A percentile compares a stretch with the other conserved stretches of the same genome.
Evolutionary conservation across 2,888 invertebrate genomes (phyloP).

Genomic region (Mimas tiliae): DNA sequence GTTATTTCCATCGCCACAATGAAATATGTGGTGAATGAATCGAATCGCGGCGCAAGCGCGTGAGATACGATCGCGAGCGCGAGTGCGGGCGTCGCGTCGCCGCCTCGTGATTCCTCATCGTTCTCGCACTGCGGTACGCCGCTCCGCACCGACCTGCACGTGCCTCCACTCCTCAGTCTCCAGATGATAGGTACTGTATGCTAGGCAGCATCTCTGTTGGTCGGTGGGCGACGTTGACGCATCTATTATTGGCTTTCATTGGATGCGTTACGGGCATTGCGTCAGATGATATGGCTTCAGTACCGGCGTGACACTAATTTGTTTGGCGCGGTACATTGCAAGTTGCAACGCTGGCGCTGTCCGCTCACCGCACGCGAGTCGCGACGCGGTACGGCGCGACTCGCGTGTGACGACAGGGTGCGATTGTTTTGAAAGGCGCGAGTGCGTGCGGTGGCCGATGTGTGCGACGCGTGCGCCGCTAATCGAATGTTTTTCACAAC

Average conservation of each 20-base stretch:
- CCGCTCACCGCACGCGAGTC: too few relatives aligned
- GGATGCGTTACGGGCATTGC: slow-evolving; percentile 24
- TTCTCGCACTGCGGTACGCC: too few relatives aligned
- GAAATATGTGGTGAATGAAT: slow-evolving; percentile 19
- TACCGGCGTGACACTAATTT: slow-evolving; percentile 13
- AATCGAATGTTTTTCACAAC: slow-evolving; percentile 50
- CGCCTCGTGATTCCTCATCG: neutral
- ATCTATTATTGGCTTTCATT: slow-evolving; percentile 35
- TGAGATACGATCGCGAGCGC: neutral
- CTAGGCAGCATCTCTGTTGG: neutral
- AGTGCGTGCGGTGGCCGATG: neutral
- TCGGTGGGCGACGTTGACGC: neutral
- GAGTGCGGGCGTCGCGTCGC: neutral
- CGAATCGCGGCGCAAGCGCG: slow-evolving; percentile 29
- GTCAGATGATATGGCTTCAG: slow-evolving; percentile 24
- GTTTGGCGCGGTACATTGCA: neutral
- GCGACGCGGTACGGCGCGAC: too few relatives aligned
- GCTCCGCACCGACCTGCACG: neutral
- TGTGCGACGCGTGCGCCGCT: neutral
- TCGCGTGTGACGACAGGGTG: neutral
- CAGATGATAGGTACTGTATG: neutral
- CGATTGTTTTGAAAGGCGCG: neutral
- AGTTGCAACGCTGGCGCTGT: neutral
- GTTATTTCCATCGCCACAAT: slow-evolving; percentile 16
- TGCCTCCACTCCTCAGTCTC: too few relatives aligned